These are phyloP conservation scores for Drosophila burlai DNA, from an alignment of 1,140 invertebrate species.

Conservation along the genomic window DNA sequence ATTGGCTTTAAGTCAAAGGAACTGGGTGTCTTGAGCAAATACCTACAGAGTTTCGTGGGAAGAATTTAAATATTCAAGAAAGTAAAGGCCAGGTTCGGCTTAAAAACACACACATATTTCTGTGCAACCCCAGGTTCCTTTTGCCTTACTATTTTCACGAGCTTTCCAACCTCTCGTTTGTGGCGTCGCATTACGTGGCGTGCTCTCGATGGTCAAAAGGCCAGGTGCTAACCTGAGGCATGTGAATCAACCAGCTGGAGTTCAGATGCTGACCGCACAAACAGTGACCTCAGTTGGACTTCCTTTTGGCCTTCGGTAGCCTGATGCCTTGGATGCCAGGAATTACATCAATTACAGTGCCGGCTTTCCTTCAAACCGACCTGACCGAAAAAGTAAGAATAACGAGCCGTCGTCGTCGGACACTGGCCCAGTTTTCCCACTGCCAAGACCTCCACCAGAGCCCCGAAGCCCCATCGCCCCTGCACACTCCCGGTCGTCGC, in stretches of 20 bases:
- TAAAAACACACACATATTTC: background rate
- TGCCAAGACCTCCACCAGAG: background rate
- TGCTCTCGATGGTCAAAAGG: constrained; percentile 19
- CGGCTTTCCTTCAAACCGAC: constrained; percentile 71
- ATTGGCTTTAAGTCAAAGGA: constrained; percentile 41
- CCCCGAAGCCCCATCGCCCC: background rate
- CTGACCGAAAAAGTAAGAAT: constrained; percentile 79
- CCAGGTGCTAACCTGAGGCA: constrained; percentile 28
- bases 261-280: constrained; percentile 43
- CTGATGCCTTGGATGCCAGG: constrained; percentile 68
- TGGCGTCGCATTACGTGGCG: constrained; percentile 11
- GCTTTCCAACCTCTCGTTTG: constrained; percentile 3
- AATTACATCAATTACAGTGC: constrained; percentile 79
- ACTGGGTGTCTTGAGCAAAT: constrained; percentile 14
- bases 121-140: background rate
- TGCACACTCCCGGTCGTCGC: background rate
- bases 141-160: background rate
- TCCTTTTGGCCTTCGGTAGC: constrained; percentile 44
- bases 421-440: constrained; percentile 46
- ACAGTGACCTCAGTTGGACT: constrained; percentile 31
- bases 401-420: constrained; percentile 57
- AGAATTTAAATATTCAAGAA: constrained; percentile 3
- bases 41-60: background rate
- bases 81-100: background rate
- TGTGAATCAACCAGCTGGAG: constrained; percentile 38